phyloP scores from a whole-genome alignment of 92 coral and sea anemone genomes.

The Zoanthus sansibaricus region DNA sequence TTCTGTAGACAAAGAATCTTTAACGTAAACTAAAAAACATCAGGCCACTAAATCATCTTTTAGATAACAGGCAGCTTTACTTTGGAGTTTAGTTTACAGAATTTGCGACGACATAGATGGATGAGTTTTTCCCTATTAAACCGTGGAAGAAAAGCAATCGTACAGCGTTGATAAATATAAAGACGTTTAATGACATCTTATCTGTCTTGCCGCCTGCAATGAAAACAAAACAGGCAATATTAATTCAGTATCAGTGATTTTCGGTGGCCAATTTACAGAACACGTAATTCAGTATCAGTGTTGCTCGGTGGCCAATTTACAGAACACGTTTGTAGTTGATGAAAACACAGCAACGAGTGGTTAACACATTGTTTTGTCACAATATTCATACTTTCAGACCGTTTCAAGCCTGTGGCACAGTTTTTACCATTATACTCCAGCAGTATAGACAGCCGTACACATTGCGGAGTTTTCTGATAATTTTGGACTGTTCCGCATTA shows the following conservation, averaged over 20 bases:
- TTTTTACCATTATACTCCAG: no score
- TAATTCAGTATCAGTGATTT: neutral
- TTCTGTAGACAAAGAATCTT: neutral
- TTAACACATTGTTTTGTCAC: no score
- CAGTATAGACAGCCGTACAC: no score
- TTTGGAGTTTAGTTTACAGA: conserved; percentile 34
- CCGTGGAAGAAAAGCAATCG: conserved; percentile 13
- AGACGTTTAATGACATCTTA: conserved; percentile 5
- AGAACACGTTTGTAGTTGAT: no score
- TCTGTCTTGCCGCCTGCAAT: neutral
- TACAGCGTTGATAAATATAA: neutral
- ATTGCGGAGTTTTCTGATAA: no score
- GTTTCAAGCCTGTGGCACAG: no score
- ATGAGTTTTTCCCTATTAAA: conserved; percentile 21
- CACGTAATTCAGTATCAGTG: no score
- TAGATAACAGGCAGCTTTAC: conserved; percentile 44
- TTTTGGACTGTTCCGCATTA: no score
- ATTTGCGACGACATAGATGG: conserved; percentile 50
- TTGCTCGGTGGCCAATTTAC: no score
- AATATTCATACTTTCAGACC: no score
- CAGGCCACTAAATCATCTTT: conserved; percentile 16
- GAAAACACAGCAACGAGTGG: no score
- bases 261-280: neutral
- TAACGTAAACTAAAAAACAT: conserved; percentile 2
- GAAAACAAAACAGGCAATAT: conserved; percentile 24